Evolutionary conservation across 2,113 vertebrate genomes (phyloP), one percentile per base, ranked within the genome.

Genomic region (Lophura nycthemera): DNA sequence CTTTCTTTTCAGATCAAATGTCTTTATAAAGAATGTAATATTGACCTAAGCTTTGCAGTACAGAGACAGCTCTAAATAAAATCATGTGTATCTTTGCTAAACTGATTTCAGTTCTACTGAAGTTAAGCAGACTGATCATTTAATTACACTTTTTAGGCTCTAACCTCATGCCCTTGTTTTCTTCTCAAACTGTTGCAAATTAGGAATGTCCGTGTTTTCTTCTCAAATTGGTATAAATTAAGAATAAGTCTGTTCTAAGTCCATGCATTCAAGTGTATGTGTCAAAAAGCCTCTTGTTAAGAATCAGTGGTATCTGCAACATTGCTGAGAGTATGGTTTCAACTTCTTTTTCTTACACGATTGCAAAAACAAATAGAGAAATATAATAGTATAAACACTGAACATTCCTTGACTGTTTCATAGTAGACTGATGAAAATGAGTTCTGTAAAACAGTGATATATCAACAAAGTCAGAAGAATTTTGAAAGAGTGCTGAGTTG

Each of bases 281-380:
- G 57, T 36, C 73, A 71, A 65, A 88, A 83, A 86, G 61, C 47
- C 64, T 69, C 59, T 76, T 81, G 29, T 87, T 90, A 47, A 57
- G 61, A 88, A 57, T 75, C 73, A 56, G 30, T 36, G 38, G 8
- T 78, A 40, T 52, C 57, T 78, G 61, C 70, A 50, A 13, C 21
- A 27, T 69, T 69, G n/a, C 40, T 59, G 77, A 82, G 66, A 70
- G 54, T 8, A 9, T 2, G 7, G 5, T 86, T 93, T 89, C 71
- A 74, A 8, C 32, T 30, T 65, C 48, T 87, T 10, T 77, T 73
- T 91, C 56, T 79, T 79, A 24, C 43, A 77, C 52, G 50, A 83
- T 6, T 95, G 60, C 11, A 2, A 92, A 91, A 93, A 29, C 87
- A 87, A 93, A 71, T 85, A 88, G 36, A 84, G 89, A 91, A 92